Evolutionary conservation across 2,888 invertebrate species (phyloP).

Genomic region (Nebria brevicollis): DNA sequence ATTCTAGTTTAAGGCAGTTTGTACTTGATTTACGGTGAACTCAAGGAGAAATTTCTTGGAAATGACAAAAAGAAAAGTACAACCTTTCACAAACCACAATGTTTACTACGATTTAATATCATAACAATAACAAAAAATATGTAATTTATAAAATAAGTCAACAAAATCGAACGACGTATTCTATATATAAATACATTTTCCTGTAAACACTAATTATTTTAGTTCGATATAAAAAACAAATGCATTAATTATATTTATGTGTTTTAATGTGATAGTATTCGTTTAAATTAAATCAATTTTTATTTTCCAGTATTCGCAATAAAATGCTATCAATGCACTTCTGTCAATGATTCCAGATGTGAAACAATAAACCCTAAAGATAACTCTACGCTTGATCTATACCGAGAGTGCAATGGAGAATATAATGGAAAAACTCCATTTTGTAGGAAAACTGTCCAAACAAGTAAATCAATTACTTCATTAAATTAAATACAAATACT

Average conservation of each 20-base stretch:
- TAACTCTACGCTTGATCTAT: constrained; percentile 62
- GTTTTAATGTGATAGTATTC: not conserved
- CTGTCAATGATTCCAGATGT: constrained; percentile 75
- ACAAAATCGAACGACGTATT: no score
- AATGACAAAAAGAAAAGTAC: not conserved
- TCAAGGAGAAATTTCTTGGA: not conserved
- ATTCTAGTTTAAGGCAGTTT: constrained; percentile 21
- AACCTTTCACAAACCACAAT: not conserved
- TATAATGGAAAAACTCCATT: constrained; percentile 64
- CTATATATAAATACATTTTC: no score
- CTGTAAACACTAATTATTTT: no score
- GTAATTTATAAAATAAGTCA: no score
- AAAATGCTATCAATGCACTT: constrained; percentile 81
- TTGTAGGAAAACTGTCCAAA: constrained; percentile 65
- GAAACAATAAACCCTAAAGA: constrained; percentile 68
- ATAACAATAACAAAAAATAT: not conserved
- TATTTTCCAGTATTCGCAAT: constrained; percentile 65
- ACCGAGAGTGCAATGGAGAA: constrained; percentile 60
- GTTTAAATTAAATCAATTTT: constrained; percentile 13
- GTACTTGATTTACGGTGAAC: not conserved
- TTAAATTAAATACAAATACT: not conserved
- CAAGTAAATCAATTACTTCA: constrained; percentile 38
- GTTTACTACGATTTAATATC: not conserved
- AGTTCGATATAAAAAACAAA: not conserved
- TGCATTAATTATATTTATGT: not conserved